Conservation (phyloP, 2,888 invertebrate species). For the Heliothis peltigera region DNA sequence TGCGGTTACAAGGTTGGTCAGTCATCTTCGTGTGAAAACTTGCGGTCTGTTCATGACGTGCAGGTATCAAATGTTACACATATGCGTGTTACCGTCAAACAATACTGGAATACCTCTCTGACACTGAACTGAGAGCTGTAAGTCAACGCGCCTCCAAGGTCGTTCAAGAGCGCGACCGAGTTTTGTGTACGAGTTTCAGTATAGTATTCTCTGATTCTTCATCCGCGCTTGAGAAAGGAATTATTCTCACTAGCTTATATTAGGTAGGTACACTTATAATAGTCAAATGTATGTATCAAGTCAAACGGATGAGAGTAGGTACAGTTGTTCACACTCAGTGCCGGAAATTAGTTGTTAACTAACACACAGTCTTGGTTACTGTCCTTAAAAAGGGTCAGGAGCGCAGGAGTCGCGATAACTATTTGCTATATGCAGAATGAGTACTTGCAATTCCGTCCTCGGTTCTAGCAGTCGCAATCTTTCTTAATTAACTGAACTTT, state of each 20-base stretch:
- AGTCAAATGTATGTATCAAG: too few species aligned
- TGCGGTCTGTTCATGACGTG: conserved; percentile 8
- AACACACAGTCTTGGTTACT: conserved; percentile 20
- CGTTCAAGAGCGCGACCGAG: conserved; percentile 22
- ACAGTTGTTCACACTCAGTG: conserved; percentile 12
- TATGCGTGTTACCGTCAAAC: conserved; percentile 15
- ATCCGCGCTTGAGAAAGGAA: too few species aligned
- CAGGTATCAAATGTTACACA: conserved; percentile 28
- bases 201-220: too few species aligned
- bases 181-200: too few species aligned
- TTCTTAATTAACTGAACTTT: too few species aligned
- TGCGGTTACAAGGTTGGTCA: conserved; percentile 4
- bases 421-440: conserved; percentile 3
- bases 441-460: too few species aligned
- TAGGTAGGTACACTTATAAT: too few species aligned
- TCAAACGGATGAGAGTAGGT: conserved; percentile 10
- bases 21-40: conserved; percentile 13
- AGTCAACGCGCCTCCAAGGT: conserved; percentile 14
- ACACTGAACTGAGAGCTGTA: neutral
- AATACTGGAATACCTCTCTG: conserved; percentile 1
- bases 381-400: conserved; percentile 15
- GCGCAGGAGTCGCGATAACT: neutral
- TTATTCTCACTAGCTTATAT: too few species aligned
- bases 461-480: too few species aligned
- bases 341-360: conserved; percentile 21